These are phyloP conservation scores for Nemapogon koenigi DNA, from an alignment of 2,888 invertebrate species.

Conservation along the genomic window DNA sequence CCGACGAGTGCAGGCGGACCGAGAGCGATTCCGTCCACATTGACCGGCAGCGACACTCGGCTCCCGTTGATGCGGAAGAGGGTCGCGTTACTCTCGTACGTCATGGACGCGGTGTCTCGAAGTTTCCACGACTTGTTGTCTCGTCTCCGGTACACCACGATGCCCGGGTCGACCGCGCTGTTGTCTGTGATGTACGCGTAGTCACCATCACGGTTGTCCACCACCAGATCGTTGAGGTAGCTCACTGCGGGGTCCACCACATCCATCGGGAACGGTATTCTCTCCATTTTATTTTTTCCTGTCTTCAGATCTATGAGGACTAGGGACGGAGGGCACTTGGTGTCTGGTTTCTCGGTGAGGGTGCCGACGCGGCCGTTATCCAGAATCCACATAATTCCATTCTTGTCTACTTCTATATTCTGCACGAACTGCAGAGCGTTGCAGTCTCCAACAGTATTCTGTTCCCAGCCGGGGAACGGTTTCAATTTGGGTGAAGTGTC, in stretches of 20 bases:
- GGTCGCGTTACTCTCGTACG: conserved; percentile 62
- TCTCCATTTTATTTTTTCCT: conserved; percentile 59
- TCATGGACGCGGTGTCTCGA: conserved; percentile 69
- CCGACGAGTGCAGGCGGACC: conserved; percentile 62
- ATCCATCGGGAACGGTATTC: conserved; percentile 68
- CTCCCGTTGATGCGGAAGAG: conserved; percentile 68
- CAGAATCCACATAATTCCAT: conserved; percentile 72
- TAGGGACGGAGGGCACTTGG: conserved; percentile 71
- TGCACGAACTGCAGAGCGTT: conserved; percentile 76
- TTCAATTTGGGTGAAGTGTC: conserved; percentile 65
- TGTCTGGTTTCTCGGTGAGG: conserved; percentile 54
- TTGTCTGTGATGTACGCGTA: conserved; percentile 78
- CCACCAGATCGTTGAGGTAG: conserved; percentile 74
- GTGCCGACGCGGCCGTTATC: conserved; percentile 73
- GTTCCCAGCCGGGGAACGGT: conserved; percentile 76
- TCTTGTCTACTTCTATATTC: conserved; percentile 74
- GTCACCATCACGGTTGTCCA: conserved; percentile 73
- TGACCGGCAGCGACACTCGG: conserved; percentile 61
- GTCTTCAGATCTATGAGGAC: conserved; percentile 71
- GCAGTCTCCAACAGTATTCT: conserved; percentile 72
- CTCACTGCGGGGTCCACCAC: conserved; percentile 65
- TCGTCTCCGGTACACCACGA: conserved; percentile 72
- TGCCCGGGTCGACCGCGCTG: conserved; percentile 71
- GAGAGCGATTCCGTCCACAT: conserved; percentile 75
- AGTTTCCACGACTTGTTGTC: conserved; percentile 75